These are phyloP conservation scores for Ammodramus savannarum DNA, from an alignment of 2,113 vertebrate genomes.

Conservation along the genomic window DNA sequence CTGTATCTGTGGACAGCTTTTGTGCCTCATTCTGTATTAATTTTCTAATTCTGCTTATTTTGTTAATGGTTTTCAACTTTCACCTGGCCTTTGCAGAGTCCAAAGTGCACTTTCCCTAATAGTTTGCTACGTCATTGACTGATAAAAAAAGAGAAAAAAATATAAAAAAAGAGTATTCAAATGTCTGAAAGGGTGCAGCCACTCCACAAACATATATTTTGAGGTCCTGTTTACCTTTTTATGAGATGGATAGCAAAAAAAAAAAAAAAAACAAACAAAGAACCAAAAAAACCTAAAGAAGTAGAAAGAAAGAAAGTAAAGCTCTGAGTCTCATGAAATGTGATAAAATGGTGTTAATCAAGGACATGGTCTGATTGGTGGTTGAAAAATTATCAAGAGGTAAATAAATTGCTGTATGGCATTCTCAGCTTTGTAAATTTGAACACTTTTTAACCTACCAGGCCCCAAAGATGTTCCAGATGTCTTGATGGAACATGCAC, in stretches of 20 bases:
- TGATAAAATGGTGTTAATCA: neutral
- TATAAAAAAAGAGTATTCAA: neutral
- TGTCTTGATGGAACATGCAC: neutral
- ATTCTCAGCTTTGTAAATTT: neutral
- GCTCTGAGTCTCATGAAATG: neutral
- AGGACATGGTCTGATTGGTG: neutral
- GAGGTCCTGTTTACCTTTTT: neutral
- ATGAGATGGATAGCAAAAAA: neutral
- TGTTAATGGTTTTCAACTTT: neutral
- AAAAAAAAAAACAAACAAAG: neutral
- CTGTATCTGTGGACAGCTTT: neutral
- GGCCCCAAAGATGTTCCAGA: neutral
- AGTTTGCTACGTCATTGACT: neutral
- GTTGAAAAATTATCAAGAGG: neutral
- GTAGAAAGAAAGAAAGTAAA: neutral
- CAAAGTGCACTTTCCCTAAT: neutral
- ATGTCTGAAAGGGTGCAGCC: neutral
- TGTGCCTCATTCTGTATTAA: neutral
- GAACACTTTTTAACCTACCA: neutral
- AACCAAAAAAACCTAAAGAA: neutral
- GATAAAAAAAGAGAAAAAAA: neutral
- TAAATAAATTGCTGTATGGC: neutral
- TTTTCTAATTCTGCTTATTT: neutral
- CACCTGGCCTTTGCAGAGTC: neutral
- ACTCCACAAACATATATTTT: neutral